These are phyloP conservation scores for Eupithecia abbreviata DNA, from an alignment of 2,888 invertebrate species.

Conservation along the genomic window DNA sequence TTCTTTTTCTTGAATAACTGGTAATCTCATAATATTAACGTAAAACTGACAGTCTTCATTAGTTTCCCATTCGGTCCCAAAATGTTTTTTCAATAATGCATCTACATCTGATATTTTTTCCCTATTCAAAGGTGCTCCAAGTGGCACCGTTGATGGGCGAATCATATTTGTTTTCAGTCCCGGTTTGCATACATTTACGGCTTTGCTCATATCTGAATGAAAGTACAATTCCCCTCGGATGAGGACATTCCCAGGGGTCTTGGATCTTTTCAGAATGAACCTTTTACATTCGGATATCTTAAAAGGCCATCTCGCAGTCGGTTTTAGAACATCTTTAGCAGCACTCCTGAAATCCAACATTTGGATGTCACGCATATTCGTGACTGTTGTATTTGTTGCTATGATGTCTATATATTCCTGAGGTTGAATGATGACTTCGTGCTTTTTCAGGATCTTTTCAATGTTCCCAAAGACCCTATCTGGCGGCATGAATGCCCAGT, in stretches of 20 bases:
- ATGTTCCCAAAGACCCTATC: slow-evolving; percentile 30
- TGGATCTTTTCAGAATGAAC: slow-evolving; percentile 42
- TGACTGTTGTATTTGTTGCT: slow-evolving; percentile 38
- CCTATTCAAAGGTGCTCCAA: neutral
- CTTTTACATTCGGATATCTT: slow-evolving; percentile 41
- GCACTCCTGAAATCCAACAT: slow-evolving; percentile 41
- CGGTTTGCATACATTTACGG: neutral
- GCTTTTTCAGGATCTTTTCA: slow-evolving; percentile 39
- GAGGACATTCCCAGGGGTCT: slow-evolving; percentile 33
- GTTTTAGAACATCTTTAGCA: slow-evolving; percentile 36
- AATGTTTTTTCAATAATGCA: neutral
- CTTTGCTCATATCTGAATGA: neutral
- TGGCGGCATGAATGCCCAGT: slow-evolving; percentile 24
- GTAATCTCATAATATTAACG: slow-evolving; percentile 4
- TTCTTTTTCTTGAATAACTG: slow-evolving; percentile 10
- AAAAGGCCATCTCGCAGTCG: slow-evolving; percentile 41
- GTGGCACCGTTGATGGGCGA: neutral
- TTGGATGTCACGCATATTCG: slow-evolving; percentile 34
- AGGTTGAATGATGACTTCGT: slow-evolving; percentile 44
- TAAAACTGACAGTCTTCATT: slow-evolving; percentile 10
- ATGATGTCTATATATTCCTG: slow-evolving; percentile 42
- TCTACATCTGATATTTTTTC: slow-evolving; percentile 2
- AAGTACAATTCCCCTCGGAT: neutral
- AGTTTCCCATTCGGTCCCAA: neutral
- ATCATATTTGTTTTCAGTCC: neutral